Evolutionary conservation across 2,113 vertebrate species (phyloP).

Genomic region (Anolis carolinensis): DNA sequence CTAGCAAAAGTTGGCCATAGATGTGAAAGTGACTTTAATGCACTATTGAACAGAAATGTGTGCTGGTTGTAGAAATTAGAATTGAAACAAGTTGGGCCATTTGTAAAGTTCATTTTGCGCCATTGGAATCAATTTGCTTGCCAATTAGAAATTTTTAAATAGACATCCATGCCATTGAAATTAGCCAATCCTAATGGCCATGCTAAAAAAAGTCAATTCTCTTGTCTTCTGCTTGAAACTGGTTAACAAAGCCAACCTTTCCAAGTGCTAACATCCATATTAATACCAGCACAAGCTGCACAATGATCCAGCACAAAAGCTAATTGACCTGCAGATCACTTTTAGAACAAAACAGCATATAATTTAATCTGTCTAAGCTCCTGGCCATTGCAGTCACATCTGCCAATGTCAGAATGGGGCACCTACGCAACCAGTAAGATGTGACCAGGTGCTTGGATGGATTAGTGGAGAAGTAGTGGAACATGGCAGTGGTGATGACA

Average conservation of each 20-base stretch:
- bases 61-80: not conserved
- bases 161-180: not conserved
- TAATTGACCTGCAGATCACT: constrained; percentile 34
- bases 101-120: constrained; percentile 4
- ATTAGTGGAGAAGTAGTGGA: no score
- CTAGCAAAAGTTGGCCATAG: not conserved
- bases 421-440: no score
- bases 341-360: constrained; percentile 31
- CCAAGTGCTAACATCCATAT: not conserved
- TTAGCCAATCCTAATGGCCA: constrained; percentile 3
- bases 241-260: not conserved
- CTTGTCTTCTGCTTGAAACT: constrained; percentile 20
- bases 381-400: no score
- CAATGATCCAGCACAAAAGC: constrained; percentile 34
- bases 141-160: constrained; percentile 10
- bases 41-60: not conserved
- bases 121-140: constrained; percentile 19
- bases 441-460: no score
- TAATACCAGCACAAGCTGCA: constrained; percentile 21
- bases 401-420: no score
- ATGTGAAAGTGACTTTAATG: not conserved
- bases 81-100: not conserved
- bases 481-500: no score
- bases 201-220: constrained; percentile 9
- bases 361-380: no score